Evolutionary conservation across 1,140 invertebrate species (phyloP), one percentile per base, ranked within the genome.

Genomic region (Drosophila parabipectinata): DNA sequence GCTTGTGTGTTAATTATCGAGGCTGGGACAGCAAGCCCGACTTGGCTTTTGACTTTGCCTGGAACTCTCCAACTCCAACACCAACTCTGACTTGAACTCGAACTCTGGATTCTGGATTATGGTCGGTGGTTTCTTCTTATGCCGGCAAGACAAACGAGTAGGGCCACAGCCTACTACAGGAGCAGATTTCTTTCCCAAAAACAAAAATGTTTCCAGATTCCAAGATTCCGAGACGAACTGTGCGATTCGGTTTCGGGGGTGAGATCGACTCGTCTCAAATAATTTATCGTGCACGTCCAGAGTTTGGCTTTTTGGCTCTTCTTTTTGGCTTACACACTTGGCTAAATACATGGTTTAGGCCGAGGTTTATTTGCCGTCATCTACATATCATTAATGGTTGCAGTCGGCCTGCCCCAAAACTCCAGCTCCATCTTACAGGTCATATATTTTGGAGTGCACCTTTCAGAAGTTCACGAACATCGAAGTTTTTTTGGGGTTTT

Each of bases 1-100:
- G 71, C 79, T 90, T 83, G 76, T 90, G 79, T 79, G 83, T 89
- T 88, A 88, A 89, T 89, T 89, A 88, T 88, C 80, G 60, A 78
- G 63, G 59, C 55, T 58, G 60, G 69, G 60, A 66, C 63, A 61
- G 56, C 15, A 58, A 10, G 32, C 32, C 32, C 32, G 8, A 66
- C 47, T 68, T 53, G 32, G 62, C 15, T 21, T 47, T 41, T 55
- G 21, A 26, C 53, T 55, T 55, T 47, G 44, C 44, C 44, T 47
- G 44, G 44, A 47, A 47, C 18, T 37, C 34, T 47, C 15, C 3
- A 18, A 39, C 62, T 24, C 15, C 15, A 24, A 21, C 41, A 18
- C 15, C 3, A 12, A 48, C 61, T 64, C 48, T n/a, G 57, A 63
- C 24, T 28, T 9, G 32, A 52, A 60, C 14, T 21, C 30, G 50